phyloP scores from a whole-genome alignment of 1,140 invertebrate genomes.

The Samia ricini region DNA sequence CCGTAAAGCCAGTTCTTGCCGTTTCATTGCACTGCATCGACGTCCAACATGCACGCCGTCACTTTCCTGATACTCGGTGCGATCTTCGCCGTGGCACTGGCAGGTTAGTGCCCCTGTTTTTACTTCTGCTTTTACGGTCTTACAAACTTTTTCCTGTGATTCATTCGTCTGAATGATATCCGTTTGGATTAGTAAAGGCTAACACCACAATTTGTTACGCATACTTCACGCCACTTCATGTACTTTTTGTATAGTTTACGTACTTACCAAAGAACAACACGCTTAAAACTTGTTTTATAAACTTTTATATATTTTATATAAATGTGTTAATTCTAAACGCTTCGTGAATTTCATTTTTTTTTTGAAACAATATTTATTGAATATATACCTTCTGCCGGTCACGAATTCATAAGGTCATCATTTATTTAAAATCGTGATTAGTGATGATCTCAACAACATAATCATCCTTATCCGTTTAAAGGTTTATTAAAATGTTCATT shows the following conservation, averaged over 20 bases:
- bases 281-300: background rate
- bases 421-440: conserved; percentile 20
- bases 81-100: conserved; percentile 51
- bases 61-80: conserved; percentile 50
- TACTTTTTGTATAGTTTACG: background rate
- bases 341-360: background rate
- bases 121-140: conserved; percentile 16
- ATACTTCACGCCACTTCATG: conserved; percentile 3
- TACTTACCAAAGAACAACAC: background rate
- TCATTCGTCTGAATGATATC: conserved; percentile 33
- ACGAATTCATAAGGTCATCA: conserved; percentile 28
- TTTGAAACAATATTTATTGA: background rate
- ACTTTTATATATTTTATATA: background rate
- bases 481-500: too few species aligned
- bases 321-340: background rate
- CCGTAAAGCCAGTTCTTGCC: conserved; percentile 49
- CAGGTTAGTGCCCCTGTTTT: conserved; percentile 73
- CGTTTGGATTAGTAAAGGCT: conserved; percentile 32
- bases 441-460: conserved; percentile 37
- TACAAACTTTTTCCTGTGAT: background rate
- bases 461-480: conserved; percentile 18
- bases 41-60: conserved; percentile 51
- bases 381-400: conserved; percentile 16
- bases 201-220: background rate
- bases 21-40: conserved; percentile 35